A percentile compares a stretch with the other conserved stretches of the same genome.
phyloP scores from a whole-genome alignment of 1,140 invertebrate species.

The Drosophila azteca region DNA sequence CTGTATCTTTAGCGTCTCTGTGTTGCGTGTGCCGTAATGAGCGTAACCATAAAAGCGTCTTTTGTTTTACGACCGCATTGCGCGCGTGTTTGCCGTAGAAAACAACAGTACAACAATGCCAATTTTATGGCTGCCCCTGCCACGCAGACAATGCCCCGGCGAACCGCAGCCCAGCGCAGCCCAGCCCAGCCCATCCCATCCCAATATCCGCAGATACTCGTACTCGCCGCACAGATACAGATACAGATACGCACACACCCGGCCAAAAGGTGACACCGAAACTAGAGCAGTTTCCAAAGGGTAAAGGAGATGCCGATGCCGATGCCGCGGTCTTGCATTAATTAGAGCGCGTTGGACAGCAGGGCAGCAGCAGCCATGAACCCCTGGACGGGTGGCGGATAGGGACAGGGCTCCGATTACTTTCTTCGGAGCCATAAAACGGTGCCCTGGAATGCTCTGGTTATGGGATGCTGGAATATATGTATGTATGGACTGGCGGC shows the following conservation, averaged over 20 bases:
- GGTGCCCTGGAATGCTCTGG: slow-evolving; percentile 1
- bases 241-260: slow-evolving; percentile 15
- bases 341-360: slow-evolving; percentile 67
- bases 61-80: slow-evolving; percentile 83
- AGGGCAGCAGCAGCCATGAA: background rate
- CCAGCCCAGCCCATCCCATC: slow-evolving; percentile 10
- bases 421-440: slow-evolving; percentile 69
- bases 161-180: slow-evolving; percentile 29
- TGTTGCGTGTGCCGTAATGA: slow-evolving; percentile 76
- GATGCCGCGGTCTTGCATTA: slow-evolving; percentile 65
- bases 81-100: slow-evolving; percentile 70
- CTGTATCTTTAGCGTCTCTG: slow-evolving; percentile 31
- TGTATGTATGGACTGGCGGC: slow-evolving; percentile 33
- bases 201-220: slow-evolving; percentile 7
- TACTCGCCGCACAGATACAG: slow-evolving; percentile 8
- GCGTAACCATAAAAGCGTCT: slow-evolving; percentile 76
- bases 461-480: slow-evolving; percentile 14
- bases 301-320: slow-evolving; percentile 8
- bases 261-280: slow-evolving; percentile 58
- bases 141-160: slow-evolving; percentile 50
- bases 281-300: slow-evolving; percentile 56
- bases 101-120: slow-evolving; percentile 62
- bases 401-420: slow-evolving; percentile 37
- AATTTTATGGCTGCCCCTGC: slow-evolving; percentile 71
- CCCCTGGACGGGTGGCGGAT: background rate